phyloP scores from a whole-genome alignment of 2,888 invertebrate genomes.

The Corythucha ciliata region DNA sequence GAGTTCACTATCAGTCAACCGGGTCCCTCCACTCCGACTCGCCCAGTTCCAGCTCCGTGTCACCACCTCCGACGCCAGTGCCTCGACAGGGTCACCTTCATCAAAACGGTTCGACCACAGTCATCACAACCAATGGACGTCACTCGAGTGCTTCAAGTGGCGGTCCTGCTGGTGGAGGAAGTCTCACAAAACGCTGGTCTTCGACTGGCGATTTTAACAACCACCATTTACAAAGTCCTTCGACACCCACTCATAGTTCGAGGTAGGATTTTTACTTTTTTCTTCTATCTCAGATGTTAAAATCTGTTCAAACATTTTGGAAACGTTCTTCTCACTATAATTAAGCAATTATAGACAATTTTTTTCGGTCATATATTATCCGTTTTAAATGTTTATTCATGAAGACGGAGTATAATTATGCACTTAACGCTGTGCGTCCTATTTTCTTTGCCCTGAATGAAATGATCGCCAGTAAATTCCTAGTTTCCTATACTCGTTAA shows the following conservation, averaged over 20 bases:
- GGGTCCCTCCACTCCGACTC: slow-evolving; percentile 62
- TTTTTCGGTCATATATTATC: too few species aligned
- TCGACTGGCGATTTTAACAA: slow-evolving; percentile 74
- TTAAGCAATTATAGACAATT: too few species aligned
- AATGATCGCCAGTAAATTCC: too few species aligned
- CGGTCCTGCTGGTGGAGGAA: slow-evolving; percentile 23
- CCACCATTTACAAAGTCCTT: slow-evolving; percentile 34
- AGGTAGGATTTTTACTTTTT: slow-evolving; percentile 1
- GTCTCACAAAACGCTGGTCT: slow-evolving; percentile 61
- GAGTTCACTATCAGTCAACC: slow-evolving; percentile 73
- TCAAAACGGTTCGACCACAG: slow-evolving; percentile 15
- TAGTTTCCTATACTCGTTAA: too few species aligned
- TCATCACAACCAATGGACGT: not conserved
- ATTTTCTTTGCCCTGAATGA: too few species aligned
- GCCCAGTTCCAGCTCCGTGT: slow-evolving; percentile 71
- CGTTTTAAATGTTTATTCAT: too few species aligned
- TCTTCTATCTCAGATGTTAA: too few species aligned
- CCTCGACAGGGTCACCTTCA: slow-evolving; percentile 22
- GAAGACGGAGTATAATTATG: too few species aligned
- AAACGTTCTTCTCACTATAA: too few species aligned
- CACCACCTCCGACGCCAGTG: slow-evolving; percentile 58
- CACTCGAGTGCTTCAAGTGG: not conserved
- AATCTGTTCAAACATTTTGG: too few species aligned
- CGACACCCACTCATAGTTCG: slow-evolving; percentile 17
- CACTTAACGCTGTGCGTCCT: too few species aligned